phyloP scores from a whole-genome alignment of 2,113 vertebrate species.

The Acanthochromis polyacanthus region DNA sequence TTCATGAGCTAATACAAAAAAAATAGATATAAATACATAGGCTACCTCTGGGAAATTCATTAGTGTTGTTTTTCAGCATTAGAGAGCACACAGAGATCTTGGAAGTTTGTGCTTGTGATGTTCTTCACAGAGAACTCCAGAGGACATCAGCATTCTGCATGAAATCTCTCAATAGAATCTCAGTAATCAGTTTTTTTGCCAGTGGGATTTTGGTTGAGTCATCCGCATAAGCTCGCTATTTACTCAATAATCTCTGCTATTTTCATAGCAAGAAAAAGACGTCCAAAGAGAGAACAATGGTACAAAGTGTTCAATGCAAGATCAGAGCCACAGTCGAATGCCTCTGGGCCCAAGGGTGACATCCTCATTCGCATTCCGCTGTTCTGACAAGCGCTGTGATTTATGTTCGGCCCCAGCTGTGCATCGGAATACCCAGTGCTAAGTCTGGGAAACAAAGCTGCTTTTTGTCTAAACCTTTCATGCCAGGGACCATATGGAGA shows the following conservation, averaged over 20 bases:
- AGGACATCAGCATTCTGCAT: constrained; percentile 7
- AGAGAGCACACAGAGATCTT: no score
- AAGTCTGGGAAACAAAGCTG: background rate
- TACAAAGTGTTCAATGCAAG: constrained; percentile 24
- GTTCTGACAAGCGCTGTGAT: constrained; percentile 15
- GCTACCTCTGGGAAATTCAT: no score
- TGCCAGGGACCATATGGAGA: background rate
- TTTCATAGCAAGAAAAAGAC: background rate
- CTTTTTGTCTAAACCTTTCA: background rate
- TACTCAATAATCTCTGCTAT: constrained; percentile 13
- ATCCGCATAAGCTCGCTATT: constrained; percentile 15
- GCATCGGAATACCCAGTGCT: constrained; percentile 7
- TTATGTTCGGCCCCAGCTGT: constrained; percentile 23
- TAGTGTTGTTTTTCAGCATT: background rate
- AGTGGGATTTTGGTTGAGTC: constrained; percentile 18
- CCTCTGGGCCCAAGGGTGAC: constrained; percentile 18
- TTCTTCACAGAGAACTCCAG: background rate
- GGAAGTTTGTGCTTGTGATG: background rate
- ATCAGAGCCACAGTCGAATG: constrained; percentile 31
- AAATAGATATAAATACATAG: no score
- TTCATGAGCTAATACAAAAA: no score
- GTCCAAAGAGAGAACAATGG: constrained; percentile 1
- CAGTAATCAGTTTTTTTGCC: background rate
- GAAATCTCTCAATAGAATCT: constrained; percentile 14
- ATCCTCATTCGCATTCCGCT: constrained; percentile 11